Conservation (phyloP, 2,113 vertebrate species). For the Plotosus lineatus region DNA sequence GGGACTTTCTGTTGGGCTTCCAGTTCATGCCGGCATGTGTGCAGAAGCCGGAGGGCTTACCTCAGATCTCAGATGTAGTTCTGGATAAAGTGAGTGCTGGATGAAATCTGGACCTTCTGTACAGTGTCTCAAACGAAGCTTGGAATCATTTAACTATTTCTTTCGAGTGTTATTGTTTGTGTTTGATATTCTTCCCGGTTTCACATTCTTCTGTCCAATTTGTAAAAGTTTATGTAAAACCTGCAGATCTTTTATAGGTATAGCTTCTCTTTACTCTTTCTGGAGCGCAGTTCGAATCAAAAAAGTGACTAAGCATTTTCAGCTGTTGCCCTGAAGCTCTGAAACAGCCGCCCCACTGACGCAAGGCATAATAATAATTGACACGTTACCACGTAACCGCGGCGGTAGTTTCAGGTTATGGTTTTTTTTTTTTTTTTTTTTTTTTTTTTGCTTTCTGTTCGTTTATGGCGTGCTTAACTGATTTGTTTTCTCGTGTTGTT, state of each 20-base stretch:
- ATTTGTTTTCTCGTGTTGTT: background rate
- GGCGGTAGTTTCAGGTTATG: background rate
- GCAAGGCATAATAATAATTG: background rate
- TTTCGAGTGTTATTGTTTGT: background rate
- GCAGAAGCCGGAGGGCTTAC: constrained; percentile 92
- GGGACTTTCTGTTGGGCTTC: constrained; percentile 89
- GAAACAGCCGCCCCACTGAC: background rate
- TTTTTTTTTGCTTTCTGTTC: background rate
- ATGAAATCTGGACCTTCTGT: background rate
- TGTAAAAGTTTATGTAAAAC: background rate
- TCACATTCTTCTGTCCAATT: background rate
- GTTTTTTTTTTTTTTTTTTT: background rate
- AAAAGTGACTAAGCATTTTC: background rate
- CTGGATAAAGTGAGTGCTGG: constrained; percentile 84
- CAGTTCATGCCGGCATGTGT: constrained; percentile 93
- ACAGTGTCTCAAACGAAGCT: background rate
- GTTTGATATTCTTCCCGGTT: background rate
- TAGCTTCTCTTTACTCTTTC: background rate
- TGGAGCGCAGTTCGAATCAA: background rate
- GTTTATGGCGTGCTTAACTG: background rate
- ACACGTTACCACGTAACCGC: background rate
- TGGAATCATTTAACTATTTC: background rate
- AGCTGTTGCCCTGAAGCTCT: background rate
- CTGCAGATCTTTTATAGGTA: background rate
- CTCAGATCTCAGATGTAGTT: constrained; percentile 95